Percentiles rank a stretch among this genome's conserved stretches.
These are phyloP conservation scores for Choristoneura rosaceana DNA, from an alignment of 2,888 invertebrate genomes.

Conservation along the genomic window DNA sequence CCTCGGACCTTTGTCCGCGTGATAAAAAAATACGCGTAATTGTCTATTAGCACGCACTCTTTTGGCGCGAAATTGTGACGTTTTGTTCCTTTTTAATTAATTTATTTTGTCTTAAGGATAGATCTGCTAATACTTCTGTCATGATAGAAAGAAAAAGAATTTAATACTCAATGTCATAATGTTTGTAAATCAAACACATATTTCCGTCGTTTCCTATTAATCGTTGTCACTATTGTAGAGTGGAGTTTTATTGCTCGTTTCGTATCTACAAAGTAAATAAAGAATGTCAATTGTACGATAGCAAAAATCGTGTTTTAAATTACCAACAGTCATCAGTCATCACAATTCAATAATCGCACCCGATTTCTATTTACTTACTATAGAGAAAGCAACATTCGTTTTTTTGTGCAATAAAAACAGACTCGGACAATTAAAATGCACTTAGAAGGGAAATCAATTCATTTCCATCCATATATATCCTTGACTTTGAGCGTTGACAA, in stretches of 20 bases:
- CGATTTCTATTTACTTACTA: constrained; percentile 13
- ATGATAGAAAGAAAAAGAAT: too few relatives aligned
- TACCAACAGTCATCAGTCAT: constrained; percentile 14
- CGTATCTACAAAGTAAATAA: neutral
- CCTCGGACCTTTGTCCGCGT: constrained; percentile 50
- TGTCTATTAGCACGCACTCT: constrained; percentile 59
- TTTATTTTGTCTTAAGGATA: neutral
- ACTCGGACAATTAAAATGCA: constrained; percentile 9
- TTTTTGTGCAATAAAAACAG: neutral
- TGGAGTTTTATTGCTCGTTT: neutral
- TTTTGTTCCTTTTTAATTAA: constrained; percentile 30
- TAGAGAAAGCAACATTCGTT: neutral
- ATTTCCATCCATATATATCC: too few relatives aligned
- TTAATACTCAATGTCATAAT: too few relatives aligned
- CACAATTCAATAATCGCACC: constrained; percentile 10
- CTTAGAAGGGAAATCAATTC: neutral
- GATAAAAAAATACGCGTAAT: constrained; percentile 62
- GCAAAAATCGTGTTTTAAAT: constrained; percentile 18
- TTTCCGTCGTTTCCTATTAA: neutral
- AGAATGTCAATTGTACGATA: neutral
- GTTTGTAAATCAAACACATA: too few relatives aligned
- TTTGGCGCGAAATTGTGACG: constrained; percentile 47
- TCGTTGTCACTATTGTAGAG: neutral
- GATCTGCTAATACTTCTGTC: too few relatives aligned
- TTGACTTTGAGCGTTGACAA: too few relatives aligned